phyloP scores from a whole-genome alignment of 2,888 invertebrate species.

The Tenthredo notha region DNA sequence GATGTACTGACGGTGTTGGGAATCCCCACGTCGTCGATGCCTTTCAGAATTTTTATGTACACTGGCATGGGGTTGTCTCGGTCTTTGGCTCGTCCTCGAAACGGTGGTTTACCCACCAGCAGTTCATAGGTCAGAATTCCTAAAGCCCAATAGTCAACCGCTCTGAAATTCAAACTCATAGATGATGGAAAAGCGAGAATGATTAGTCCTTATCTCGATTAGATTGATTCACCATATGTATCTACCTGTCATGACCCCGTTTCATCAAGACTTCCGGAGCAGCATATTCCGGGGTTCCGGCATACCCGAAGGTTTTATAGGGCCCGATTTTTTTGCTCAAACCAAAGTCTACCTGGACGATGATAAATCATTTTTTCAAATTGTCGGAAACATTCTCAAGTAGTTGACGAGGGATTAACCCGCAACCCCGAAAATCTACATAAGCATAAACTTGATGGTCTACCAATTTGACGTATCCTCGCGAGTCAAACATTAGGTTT shows the following conservation, averaged over 20 bases:
- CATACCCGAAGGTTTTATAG: background rate
- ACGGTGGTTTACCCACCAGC: conserved; percentile 93
- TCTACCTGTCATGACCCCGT: background rate
- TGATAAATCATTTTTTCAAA: conserved; percentile 82
- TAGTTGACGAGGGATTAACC: background rate
- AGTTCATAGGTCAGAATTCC: conserved; percentile 94
- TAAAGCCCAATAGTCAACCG: conserved; percentile 97
- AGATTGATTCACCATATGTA: background rate
- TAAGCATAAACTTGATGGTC: conserved; percentile 45
- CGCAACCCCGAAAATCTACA: background rate
- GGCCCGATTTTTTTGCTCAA: conserved; percentile 3
- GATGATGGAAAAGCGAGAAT: no score
- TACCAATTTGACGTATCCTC: conserved; percentile 95
- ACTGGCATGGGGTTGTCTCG: conserved; percentile 94
- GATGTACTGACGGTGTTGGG: conserved; percentile 89
- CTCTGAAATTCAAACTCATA: conserved; percentile 78
- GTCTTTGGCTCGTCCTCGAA: conserved; percentile 82
- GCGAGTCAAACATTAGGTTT: conserved; percentile 91
- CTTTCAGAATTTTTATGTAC: conserved; percentile 94
- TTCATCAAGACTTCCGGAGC: background rate
- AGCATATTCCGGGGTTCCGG: background rate
- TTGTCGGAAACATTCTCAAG: conserved; percentile 68
- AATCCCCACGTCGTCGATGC: conserved; percentile 93
- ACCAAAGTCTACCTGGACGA: conserved; percentile 2
- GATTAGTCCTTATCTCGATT: background rate